Evolutionary conservation across 2,797 vertebrate species (phyloP).

Genomic region (Percopsis omiscomaycus): DNA sequence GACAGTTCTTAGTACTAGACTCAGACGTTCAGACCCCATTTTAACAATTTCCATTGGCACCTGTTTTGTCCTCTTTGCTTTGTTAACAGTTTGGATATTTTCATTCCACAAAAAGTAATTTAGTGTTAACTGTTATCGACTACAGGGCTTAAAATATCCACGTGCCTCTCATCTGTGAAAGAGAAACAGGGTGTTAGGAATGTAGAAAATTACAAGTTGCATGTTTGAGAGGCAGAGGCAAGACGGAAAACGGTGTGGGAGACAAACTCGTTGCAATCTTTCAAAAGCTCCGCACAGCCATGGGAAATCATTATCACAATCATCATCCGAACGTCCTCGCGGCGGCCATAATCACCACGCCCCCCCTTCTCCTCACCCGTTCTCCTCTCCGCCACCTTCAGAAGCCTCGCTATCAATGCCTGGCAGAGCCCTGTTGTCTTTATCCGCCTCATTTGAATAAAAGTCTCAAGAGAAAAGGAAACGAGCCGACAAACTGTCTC

Average conservation of each 20-base stretch:
- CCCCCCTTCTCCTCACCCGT: constrained; percentile 19
- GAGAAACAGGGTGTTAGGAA: constrained; percentile 22
- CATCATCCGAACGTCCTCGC: constrained; percentile 41
- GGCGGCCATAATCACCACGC: constrained; percentile 41
- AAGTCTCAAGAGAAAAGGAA: constrained; percentile 28
- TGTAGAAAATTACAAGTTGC: constrained; percentile 30
- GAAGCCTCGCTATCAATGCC: constrained; percentile 36
- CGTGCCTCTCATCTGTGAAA: constrained; percentile 1
- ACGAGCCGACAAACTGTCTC: constrained; percentile 41
- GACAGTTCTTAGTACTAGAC: too few relatives aligned
- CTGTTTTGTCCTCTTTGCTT: too few relatives aligned
- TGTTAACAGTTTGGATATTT: too few relatives aligned
- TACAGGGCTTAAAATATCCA: too few relatives aligned
- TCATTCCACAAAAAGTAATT: too few relatives aligned
- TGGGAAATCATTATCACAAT: constrained; percentile 48
- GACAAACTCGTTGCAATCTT: constrained; percentile 47
- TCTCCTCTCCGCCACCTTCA: constrained; percentile 42
- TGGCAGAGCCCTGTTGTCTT: constrained; percentile 42
- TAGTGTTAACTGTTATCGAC: too few relatives aligned
- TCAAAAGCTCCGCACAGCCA: constrained; percentile 34
- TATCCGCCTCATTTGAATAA: constrained; percentile 61
- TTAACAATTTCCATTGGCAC: too few relatives aligned
- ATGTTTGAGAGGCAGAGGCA: constrained; percentile 31
- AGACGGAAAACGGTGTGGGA: constrained; percentile 36
- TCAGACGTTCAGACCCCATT: too few relatives aligned